Evolutionary conservation across 2,888 invertebrate genomes (phyloP).

Genomic region (Neoaliturus tenellus): DNA sequence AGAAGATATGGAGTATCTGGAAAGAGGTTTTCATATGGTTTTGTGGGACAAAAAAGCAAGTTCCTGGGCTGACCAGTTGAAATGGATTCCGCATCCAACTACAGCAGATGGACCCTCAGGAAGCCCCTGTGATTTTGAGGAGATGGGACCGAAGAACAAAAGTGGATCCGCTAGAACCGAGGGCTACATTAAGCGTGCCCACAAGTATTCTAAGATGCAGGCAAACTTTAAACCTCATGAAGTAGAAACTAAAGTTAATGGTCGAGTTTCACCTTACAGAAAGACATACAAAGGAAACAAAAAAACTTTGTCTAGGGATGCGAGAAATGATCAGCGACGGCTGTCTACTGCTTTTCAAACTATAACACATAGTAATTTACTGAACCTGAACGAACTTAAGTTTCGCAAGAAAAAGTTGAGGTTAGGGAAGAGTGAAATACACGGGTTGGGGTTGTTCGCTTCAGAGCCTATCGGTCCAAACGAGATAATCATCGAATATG

Average conservation of each 20-base stretch:
- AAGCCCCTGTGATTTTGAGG: no score
- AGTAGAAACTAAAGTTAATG: neutral
- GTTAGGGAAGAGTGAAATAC: slow-evolving; percentile 98
- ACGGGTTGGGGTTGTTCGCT: slow-evolving; percentile 99
- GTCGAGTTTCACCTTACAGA: neutral
- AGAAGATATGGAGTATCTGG: slow-evolving; percentile 90
- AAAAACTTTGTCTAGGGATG: slow-evolving; percentile 87
- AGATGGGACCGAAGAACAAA: slow-evolving; percentile 77
- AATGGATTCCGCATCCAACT: slow-evolving; percentile 96
- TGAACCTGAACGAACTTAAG: slow-evolving; percentile 98
- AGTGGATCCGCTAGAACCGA: slow-evolving; percentile 93
- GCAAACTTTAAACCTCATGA: neutral
- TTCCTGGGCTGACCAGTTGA: slow-evolving; percentile 95
- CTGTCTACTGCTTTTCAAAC: slow-evolving; percentile 94
- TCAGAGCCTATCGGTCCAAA: slow-evolving; percentile 98
- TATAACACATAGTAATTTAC: slow-evolving; percentile 92
- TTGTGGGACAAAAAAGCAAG: slow-evolving; percentile 87
- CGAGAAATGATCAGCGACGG: slow-evolving; percentile 94
- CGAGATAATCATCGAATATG: slow-evolving; percentile 99
- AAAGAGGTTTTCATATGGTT: slow-evolving; percentile 88
- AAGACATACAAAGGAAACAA: slow-evolving; percentile 74
- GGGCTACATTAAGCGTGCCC: slow-evolving; percentile 93
- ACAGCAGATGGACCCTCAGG: no score
- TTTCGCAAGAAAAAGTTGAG: slow-evolving; percentile 98
- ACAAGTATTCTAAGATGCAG: slow-evolving; percentile 76